Percentiles rank a stretch among this genome's conserved stretches.
These are phyloP conservation scores for Gobio gobio DNA, from an alignment of 2,113 vertebrate genomes.

Conservation along the genomic window DNA sequence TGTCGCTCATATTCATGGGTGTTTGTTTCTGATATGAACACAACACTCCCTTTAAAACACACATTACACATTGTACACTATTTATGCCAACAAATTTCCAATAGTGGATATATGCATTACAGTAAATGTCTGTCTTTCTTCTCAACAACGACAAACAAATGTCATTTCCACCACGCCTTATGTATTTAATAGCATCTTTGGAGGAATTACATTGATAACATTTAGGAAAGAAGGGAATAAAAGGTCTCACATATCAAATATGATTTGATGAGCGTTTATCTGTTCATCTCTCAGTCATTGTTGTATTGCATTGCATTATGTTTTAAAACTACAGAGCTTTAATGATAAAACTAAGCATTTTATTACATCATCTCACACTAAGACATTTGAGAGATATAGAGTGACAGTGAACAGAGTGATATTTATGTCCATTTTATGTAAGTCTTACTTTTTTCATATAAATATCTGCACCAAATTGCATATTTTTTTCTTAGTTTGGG, in stretches of 20 bases:
- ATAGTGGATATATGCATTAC: neutral
- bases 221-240: too few species aligned
- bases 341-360: neutral
- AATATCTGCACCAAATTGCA: too few species aligned
- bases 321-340: neutral
- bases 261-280: too few species aligned
- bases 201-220: too few species aligned
- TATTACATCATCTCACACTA: neutral
- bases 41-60: neutral
- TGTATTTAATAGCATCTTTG: too few species aligned
- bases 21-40: neutral
- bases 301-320: too few species aligned
- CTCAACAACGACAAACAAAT: too few species aligned
- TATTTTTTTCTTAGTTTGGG: too few species aligned
- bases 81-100: neutral
- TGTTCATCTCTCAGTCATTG: too few species aligned
- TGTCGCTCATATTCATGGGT: neutral
- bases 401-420: neutral
- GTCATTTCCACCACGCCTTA: too few species aligned
- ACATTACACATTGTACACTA: neutral
- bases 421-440: neutral
- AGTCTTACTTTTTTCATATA: neutral
- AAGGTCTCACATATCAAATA: too few species aligned
- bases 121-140: too few species aligned
- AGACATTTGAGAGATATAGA: neutral